phyloP scores from a whole-genome alignment of 2,113 vertebrate species.

The Columba janthina region DNA sequence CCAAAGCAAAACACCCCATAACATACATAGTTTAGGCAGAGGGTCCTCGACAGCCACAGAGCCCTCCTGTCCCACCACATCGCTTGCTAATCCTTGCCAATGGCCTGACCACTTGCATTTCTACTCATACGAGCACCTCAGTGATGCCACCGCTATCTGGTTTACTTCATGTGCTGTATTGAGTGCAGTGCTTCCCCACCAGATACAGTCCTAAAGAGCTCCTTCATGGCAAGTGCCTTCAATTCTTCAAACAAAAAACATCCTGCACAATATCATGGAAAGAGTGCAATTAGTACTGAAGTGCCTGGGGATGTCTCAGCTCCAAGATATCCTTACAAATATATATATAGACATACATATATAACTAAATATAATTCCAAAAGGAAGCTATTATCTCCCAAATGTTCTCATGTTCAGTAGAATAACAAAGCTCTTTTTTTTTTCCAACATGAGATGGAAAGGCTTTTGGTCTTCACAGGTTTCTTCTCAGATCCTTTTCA shows the following conservation, averaged over 20 bases:
- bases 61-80: not conserved
- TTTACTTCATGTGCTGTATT: not conserved
- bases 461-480: not conserved
- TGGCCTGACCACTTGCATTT: not conserved
- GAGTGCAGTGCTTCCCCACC: not conserved
- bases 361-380: not conserved
- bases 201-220: not conserved
- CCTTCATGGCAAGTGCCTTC: not conserved
- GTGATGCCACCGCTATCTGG: not conserved
- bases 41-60: not conserved
- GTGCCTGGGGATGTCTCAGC: not conserved
- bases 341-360: not conserved
- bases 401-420: not conserved
- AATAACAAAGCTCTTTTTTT: not conserved
- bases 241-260: not conserved
- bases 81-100: not conserved
- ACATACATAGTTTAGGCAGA: accelerated
- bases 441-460: not conserved
- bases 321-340: not conserved
- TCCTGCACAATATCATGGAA: not conserved
- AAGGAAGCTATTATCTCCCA: not conserved
- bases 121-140: not conserved
- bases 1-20: not conserved
- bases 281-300: not conserved
- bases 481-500: not conserved